Percentiles rank a stretch among this genome's conserved stretches.
Evolutionary conservation across 2,113 vertebrate genomes (phyloP).

Genomic region (Pseudonaja textilis): DNA sequence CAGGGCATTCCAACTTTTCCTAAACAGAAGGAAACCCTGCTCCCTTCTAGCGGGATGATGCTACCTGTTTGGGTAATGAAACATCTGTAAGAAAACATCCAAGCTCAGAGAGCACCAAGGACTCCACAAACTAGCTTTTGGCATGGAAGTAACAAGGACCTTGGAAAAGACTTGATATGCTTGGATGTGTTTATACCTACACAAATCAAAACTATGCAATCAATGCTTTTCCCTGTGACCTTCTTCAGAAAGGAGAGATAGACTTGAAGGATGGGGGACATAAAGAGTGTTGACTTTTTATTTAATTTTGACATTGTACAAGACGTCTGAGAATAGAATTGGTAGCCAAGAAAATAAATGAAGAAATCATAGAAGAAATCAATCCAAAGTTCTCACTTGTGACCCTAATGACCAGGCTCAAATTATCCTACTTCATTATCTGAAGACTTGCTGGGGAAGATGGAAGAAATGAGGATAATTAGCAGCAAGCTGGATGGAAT

Average conservation of each 20-base stretch:
- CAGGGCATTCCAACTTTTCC: neutral
- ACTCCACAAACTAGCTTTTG: neutral
- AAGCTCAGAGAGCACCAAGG: neutral
- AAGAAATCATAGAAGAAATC: neutral
- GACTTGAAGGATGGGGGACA: neutral
- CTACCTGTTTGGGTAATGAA: neutral
- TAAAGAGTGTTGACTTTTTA: neutral
- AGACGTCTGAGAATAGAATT: neutral
- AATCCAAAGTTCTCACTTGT: neutral
- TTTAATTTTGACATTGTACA: neutral
- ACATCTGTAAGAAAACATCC: neutral
- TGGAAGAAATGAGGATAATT: neutral
- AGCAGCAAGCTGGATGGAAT: neutral
- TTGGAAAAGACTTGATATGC: neutral
- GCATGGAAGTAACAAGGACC: neutral
- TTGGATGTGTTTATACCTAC: neutral
- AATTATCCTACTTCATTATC: neutral
- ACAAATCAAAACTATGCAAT: neutral
- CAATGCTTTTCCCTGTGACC: neutral
- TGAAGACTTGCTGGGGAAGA: neutral
- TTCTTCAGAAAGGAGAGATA: neutral
- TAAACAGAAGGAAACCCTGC: neutral
- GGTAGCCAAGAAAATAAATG: neutral
- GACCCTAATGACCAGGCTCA: neutral
- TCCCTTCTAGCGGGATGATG: neutral